Base-by-base conservation (phyloP, 1,140 invertebrate genomes). In the Meloidogyne floridensis region DNA sequence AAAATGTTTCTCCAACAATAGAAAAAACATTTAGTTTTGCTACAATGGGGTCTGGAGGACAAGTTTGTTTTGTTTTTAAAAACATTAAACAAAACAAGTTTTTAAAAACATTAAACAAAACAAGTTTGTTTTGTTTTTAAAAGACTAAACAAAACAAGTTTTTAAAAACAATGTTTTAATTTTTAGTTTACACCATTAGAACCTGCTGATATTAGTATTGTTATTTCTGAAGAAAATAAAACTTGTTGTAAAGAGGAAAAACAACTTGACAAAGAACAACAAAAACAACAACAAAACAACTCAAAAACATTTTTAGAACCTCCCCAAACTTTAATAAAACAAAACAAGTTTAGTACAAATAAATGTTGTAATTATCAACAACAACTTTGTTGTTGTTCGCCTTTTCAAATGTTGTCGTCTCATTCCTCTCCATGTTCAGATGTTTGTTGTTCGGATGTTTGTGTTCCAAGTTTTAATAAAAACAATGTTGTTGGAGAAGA, bases 11-110 rank as follows among this genome's bases (percentile, higher is more conserved):
- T 7, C 5, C 5, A 47, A 47, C 47, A 47, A 47, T 47, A 47
- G 47, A 47, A 80, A 65, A 53, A 18, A 87, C 86, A 0, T 87
- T 87, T 82, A 87, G 86, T 83, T 87, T 87, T 77, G 82, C 86
- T 43, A 85, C 86, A 85, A 84, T 87, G 81, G 86, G 86, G 7
- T 87, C 86, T 59, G 86, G 86, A 51, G 86, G 86, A 81, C 84
- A 87, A 77, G 86, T 86, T 72, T 47, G 47, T 47, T 47, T 47
- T 47, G 7, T 47, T 6, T 6, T 75, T 75, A 2, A 47, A 47
- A 47, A 47, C 47, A 47, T 8, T 47, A 51, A 53, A 51, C 18
- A 75, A 72, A 32, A 72, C 9, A 10, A 32, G 7, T 47, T 6
- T 6, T 75, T 75, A 2, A 47, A 47, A 47, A 47, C 47, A 47